phyloP scores from a whole-genome alignment of 2,888 invertebrate genomes.

The Agrochola circellaris region DNA sequence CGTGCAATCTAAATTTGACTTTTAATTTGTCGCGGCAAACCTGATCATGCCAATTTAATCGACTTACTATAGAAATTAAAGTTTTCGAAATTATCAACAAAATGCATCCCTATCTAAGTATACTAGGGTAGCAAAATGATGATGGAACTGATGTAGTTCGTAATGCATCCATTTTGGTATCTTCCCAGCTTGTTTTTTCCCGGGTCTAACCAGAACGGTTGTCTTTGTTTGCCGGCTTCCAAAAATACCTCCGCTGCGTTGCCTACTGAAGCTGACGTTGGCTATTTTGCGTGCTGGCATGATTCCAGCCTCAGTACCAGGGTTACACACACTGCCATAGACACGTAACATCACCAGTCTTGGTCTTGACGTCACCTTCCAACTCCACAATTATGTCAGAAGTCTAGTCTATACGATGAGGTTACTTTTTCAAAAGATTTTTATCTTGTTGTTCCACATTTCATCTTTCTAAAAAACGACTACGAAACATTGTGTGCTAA shows the following conservation, averaged over 20 bases:
- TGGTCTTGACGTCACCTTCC: constrained; percentile 52
- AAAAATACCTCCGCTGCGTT: constrained; percentile 64
- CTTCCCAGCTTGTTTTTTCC: constrained; percentile 36
- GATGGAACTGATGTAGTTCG: not conserved
- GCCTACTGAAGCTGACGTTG: constrained; percentile 65
- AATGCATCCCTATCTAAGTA: not conserved
- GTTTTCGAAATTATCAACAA: not conserved
- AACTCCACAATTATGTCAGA: constrained; percentile 25
- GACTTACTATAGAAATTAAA: too few species aligned
- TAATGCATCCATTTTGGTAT: not conserved
- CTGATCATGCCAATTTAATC: not conserved
- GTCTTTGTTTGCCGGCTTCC: constrained; percentile 56
- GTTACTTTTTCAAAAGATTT: constrained; percentile 22
- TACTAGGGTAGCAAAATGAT: constrained; percentile 8
- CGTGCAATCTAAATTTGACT: constrained; percentile 27
- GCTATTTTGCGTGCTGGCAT: constrained; percentile 66
- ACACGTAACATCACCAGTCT: constrained; percentile 42
- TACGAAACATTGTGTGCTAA: not conserved
- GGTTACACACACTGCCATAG: constrained; percentile 54
- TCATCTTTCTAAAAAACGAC: constrained; percentile 15
- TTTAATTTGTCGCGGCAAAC: constrained; percentile 14
- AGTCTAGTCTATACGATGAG: constrained; percentile 12
- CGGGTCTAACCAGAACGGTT: constrained; percentile 38
- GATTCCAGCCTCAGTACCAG: constrained; percentile 64
- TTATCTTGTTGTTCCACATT: constrained; percentile 19